Percentiles rank a stretch among this genome's conserved stretches.
phyloP scores from a whole-genome alignment of 2,888 invertebrate species.

The Seira ritae region DNA sequence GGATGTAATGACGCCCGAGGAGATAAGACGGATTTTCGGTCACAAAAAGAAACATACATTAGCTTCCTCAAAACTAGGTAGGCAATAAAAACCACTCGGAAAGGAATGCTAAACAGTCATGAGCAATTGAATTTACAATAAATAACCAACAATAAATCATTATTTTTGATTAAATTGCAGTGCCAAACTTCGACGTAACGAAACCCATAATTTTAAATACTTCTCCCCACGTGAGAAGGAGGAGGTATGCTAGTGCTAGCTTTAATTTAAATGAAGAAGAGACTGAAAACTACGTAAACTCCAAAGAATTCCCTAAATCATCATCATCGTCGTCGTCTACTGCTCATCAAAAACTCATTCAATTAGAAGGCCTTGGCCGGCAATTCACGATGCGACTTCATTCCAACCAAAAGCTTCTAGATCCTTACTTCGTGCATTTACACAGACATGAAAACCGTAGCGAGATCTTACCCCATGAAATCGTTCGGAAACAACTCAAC shows the following conservation, averaged over 20 bases:
- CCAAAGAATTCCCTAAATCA: background rate
- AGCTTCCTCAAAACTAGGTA: constrained; percentile 26
- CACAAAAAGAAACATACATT: background rate
- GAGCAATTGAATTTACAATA: too few species aligned
- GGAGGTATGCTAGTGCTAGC: constrained; percentile 35
- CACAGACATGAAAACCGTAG: constrained; percentile 67
- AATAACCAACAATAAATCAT: too few species aligned
- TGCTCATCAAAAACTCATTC: constrained; percentile 40
- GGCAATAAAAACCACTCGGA: too few species aligned
- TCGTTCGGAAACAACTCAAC: constrained; percentile 57
- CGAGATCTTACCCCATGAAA: constrained; percentile 62
- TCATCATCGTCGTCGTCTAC: constrained; percentile 8
- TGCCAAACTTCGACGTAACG: constrained; percentile 72
- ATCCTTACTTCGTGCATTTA: constrained; percentile 70
- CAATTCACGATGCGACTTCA: constrained; percentile 62
- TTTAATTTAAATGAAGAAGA: constrained; percentile 1
- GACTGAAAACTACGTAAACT: background rate
- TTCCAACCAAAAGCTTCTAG: constrained; percentile 67
- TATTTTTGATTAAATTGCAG: too few species aligned
- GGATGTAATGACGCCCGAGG: constrained; percentile 66
- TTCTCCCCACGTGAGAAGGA: constrained; percentile 35
- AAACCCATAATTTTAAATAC: constrained; percentile 43
- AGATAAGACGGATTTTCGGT: constrained; percentile 69
- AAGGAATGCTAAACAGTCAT: too few species aligned
- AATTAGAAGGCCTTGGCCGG: constrained; percentile 67